Base-by-base conservation (phyloP, 2,888 invertebrate species). In the Mimachlamys varia region DNA sequence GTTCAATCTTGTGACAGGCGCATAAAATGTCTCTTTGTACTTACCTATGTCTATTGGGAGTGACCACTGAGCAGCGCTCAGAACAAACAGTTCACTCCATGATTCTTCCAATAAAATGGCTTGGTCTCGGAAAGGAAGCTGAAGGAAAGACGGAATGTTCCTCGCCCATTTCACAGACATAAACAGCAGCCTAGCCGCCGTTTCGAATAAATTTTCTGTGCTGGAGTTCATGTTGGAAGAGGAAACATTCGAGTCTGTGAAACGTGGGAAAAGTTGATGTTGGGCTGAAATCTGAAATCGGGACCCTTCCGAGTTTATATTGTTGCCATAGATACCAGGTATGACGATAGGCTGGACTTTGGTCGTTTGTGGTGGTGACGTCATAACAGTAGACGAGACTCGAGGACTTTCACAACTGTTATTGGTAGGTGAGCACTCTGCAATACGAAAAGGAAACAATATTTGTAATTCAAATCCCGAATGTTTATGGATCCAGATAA, bases 1-100 rank as follows among this genome's bases (percentile, higher is more conserved):
- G n/a, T n/a, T n/a, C n/a, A n/a, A n/a, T n/a, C n/a, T n/a, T n/a
- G n/a, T n/a, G n/a, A n/a, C n/a, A n/a, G n/a, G n/a, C n/a, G n/a
- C 3, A 44, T 44, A 44, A 5, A 5, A 44, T 44, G 7, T 5
- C 7, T 44, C 44, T 44, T 44, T 44, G 3, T 44, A 53, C 94
- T 94, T 97, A 98, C 98, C 98, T 97, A 98, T 98, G 93, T 98
- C 98, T 58, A 98, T 97, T 33, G 98, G 97, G 92, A 98, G 97
- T 1, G 98, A 97, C 98, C 98, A 98, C 95, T 98, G 98, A 0
- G 98, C 98, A 15, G 98, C 98, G 53, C 98, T 98, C 17, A 98
- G 96, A 0, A 98, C 97, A 96, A 98, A 98, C 7, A 98, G 97
- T 96, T 98, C 98, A 94, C 98, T 98, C 98, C 98, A 98, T 53